phyloP scores from a whole-genome alignment of 2,888 invertebrate genomes.

The Palloptera scutellata region DNA sequence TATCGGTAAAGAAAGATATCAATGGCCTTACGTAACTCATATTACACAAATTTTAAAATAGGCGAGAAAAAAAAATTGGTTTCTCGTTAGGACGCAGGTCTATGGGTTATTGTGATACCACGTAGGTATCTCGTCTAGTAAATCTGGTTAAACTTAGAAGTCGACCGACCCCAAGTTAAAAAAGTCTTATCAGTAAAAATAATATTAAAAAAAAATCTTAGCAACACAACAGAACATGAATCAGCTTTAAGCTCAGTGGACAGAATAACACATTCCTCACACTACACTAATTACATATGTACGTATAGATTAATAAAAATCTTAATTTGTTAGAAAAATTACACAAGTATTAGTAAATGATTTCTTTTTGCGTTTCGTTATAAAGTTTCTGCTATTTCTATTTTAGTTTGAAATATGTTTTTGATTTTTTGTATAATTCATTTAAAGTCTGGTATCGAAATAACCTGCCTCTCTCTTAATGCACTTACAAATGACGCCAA shows the following conservation, averaged over 20 bases:
- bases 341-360: neutral
- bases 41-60: too few relatives aligned
- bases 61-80: too few relatives aligned
- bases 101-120: too few relatives aligned
- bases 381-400: too few relatives aligned
- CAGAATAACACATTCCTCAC: neutral
- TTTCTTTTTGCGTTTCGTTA: neutral
- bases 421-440: slow-evolving; percentile 2
- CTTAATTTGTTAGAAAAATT: neutral
- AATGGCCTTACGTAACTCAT: too few relatives aligned
- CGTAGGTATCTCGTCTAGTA: too few relatives aligned
- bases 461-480: slow-evolving; percentile 6
- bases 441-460: neutral
- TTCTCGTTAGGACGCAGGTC: too few relatives aligned
- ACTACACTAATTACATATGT: neutral
- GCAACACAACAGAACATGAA: neutral
- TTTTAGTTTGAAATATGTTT: slow-evolving; percentile 1
- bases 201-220: neutral
- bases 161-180: too few relatives aligned
- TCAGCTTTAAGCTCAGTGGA: neutral
- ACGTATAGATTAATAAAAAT: neutral
- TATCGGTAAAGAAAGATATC: too few relatives aligned
- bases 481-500: neutral
- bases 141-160: too few relatives aligned
- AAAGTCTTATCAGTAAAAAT: too few relatives aligned